These are phyloP conservation scores for Brevimyrus niger DNA, from an alignment of 2,113 vertebrate genomes.

Conservation along the genomic window DNA sequence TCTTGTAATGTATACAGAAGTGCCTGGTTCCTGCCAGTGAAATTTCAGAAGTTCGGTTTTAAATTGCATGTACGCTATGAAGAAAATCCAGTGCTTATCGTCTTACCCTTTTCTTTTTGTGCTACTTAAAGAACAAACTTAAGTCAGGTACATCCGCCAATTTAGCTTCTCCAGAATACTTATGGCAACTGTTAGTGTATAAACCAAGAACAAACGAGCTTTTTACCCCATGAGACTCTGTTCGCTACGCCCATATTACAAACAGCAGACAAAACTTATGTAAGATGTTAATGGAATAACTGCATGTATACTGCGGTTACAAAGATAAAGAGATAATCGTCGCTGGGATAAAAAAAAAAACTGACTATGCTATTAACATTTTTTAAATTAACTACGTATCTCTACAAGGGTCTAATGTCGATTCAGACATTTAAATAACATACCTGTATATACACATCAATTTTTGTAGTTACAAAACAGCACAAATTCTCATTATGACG, in stretches of 20 bases:
- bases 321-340: not conserved
- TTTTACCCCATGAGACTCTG: not conserved
- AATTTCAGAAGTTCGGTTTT: not conserved
- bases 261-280: not conserved
- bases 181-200: not conserved
- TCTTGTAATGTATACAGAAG: not conserved
- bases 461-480: not conserved
- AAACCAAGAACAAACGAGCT: not conserved
- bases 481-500: not conserved
- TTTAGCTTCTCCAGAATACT: not conserved
- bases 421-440: not conserved
- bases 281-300: not conserved
- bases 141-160: not conserved
- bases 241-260: not conserved
- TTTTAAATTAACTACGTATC: not conserved
- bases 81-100: not conserved
- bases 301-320: not conserved
- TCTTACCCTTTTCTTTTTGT: not conserved
- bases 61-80: not conserved
- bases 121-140: not conserved
- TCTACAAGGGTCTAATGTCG: not conserved
- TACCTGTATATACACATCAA: not conserved
- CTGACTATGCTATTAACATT: not conserved
- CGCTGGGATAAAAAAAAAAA: not conserved
- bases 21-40: not conserved